Base-by-base conservation (phyloP, 2,888 invertebrate genomes). In the Dryomyza anilis region DNA sequence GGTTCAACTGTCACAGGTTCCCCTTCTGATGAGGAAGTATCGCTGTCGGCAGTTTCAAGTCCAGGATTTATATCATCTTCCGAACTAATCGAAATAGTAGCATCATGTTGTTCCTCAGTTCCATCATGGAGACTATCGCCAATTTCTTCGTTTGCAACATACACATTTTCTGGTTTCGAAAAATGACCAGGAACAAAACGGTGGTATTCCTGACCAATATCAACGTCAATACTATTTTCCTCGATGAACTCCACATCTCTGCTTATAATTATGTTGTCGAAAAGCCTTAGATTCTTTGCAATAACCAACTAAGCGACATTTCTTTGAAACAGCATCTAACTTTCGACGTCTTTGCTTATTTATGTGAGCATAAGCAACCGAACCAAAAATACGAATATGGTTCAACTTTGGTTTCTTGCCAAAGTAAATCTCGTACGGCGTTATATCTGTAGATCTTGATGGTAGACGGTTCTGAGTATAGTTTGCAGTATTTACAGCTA, bases 321-420 rank as follows among this genome's bases (percentile, higher is more conserved):
- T 67, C 8, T 27, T 33, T 12, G 70, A 69, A 57, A 68, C 70
- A 14, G 63, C 19, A n/a, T 70, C 62, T 4, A 70, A 46, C 27
- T 71, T 69, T 3, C 21, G 52, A 16, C 69, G 67, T 39, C 67
- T 68, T 53, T 67, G 52, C 52, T 69, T 70, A 3, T 67, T 69
- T 1, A 67, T 50, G 19, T 65, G 46, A 30, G 21, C 39, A 45
- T 21, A 39, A 46, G 23, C 21, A 45, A 45, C 3, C 39, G 3
- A 46, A 46, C 83, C 83, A 75, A 85, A 84, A 16, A 76, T 70
- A 45, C 72, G 70, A 14, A 83, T 59, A 39, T 78, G 71, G 39
- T 66, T 64, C 0, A 84, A 36, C 64, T 78, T 69, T 23, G 76
- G 76, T 68, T 77, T 78, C 6, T 67, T 66, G 10, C 77, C 73